Evolutionary conservation across 2,113 vertebrate species (phyloP), one percentile per base, ranked within the genome.

Genomic region (Poicephalus meyeri): DNA sequence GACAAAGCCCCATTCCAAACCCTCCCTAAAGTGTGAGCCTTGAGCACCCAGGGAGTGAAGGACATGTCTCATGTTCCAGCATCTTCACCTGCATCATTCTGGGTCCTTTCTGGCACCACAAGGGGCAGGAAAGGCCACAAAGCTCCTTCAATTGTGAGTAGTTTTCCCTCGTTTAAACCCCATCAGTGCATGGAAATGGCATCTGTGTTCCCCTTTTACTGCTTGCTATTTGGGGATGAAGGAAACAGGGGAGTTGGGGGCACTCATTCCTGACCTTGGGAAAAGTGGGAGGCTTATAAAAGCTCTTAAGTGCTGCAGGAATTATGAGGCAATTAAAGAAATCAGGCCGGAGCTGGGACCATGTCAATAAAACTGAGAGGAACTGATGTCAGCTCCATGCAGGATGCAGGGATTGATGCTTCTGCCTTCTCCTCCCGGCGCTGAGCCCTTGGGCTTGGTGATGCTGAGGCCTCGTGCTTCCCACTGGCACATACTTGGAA

Each of bases 261-360:
- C 76, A 42, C 46, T 87, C 53, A 18, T 50, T 91, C 44, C 13
- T 80, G 95, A 85, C 91, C 96, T 95, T 13, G 49, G 85, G 80
- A 79, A 65, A 61, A 87, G 66, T 94, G 94, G 89, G 49, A 85
- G 92, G 72, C 82, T 95, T 93, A 80, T 96, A 96, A 96, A 95
- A 94, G 49, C 53, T 47, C 77, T 16, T 3, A 88, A 91, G 90
- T 85, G 92, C 90, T 89, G 83, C 83, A 96, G 66, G 74, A 94
- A 94, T 96, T 95, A 96, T 3, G 85, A 96, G 93, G 86, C 71
- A 96, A 95, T 97, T 96, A 95, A 95, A 86, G 50, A 91, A 91
- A 55, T 73, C 79, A 80, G 39, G 64, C 52, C 50, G 17, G 89
- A 90, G 44, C 72, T 88, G 74, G 71, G 92, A 71, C 24, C 3